Evolutionary conservation across 2,888 invertebrate genomes (phyloP), one percentile per base, ranked within the genome.

Genomic region (Microctonus aethiopoides): DNA sequence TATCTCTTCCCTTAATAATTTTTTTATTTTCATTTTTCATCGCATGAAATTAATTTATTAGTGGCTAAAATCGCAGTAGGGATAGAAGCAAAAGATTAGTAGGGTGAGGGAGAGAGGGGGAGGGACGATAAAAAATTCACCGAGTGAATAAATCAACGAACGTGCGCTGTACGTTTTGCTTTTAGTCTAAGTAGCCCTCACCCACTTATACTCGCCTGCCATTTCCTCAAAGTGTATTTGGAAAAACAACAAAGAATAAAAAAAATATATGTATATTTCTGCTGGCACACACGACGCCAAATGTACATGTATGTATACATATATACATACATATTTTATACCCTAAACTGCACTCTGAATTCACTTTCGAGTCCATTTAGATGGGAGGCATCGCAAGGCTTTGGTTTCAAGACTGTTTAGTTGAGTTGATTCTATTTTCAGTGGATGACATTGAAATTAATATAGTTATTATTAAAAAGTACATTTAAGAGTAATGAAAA

Each of bases 71-170:
- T 46, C 60, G 32, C 70, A 62, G 39, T 39, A 29, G 62, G 66
- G 41, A 46, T 57, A 64, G 54, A 70, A 67, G 70, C 26, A 62
- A 67, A 67, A 70, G 66, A 61, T 54, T 67, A 52, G 64, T 51
- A 32, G 56, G n/a, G 6, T 29, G 67, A 63, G 11, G 29, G 56
- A 26, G 56, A 29, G 56, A n/a, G 72, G 60, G 72, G 71, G 64
- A 62, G 72, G 71, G 64, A 71, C 72, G 75, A 77, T 83, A 78
- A 83, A 84, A 83, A 81, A 83, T 84, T 82, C 83, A 83, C 77
- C 76, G 79, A 81, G 80, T 83, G 83, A 84, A 84, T 84, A 84
- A 84, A 84, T 83, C 83, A 83, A 79, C 80, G 76, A 78, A 77
- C 79, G 82, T 46, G 46, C 46, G 54, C 78, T 77, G 80, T 78